Evolutionary conservation across 2,888 invertebrate species (phyloP), one percentile per base, ranked within the genome.

Genomic region (Lordiphosa andalusiaca): DNA sequence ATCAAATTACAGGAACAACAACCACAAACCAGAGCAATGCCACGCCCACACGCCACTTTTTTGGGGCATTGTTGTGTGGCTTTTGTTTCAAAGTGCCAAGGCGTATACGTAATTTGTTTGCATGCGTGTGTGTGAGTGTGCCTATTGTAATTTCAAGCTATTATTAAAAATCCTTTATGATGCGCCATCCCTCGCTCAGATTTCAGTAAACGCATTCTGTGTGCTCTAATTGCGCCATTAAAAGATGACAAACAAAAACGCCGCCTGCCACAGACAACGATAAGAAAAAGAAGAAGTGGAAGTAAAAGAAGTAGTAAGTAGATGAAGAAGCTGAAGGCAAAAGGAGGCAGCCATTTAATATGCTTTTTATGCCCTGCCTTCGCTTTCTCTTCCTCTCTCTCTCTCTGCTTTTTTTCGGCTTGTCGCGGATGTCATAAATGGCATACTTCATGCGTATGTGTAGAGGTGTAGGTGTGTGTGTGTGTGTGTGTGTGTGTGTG

Each of bases 101-200:
- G 67, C 78, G 83, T 78, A 82, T 82, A 82, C 77, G 75, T 71
- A 78, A 82, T 82, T 75, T 81, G 67, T 69, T 65, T 57, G 46
- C 60, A 53, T 53, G 41, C 52, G 41, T 53, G 25, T 54, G 30
- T 60, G 48, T 62, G 48, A 42, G 62, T 60, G 61, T 61, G 82
- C 71, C 83, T 83, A 74, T 83, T 80, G 80, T 80, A 83, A 80
- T 80, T 81, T 83, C 72, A 77, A 65, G 84, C 83, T 67, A 80
- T 81, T 81, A 81, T 81, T 81, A 81, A 81, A 78, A 81, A 83
- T 84, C 84, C 84, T 80, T 81, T 83, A 81, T 83, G 81, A 80
- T 67, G 73, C 75, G 48, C 42, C 54, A 50, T 44, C 60, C 46
- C 44, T 37, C 55, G 50, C 81, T 83, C 77, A 68, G 81, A 73